A percentile compares a stretch with the other conserved stretches of the same genome.
Conservation (phyloP, 2,113 vertebrate species). For the Xiphias gladius region DNA sequence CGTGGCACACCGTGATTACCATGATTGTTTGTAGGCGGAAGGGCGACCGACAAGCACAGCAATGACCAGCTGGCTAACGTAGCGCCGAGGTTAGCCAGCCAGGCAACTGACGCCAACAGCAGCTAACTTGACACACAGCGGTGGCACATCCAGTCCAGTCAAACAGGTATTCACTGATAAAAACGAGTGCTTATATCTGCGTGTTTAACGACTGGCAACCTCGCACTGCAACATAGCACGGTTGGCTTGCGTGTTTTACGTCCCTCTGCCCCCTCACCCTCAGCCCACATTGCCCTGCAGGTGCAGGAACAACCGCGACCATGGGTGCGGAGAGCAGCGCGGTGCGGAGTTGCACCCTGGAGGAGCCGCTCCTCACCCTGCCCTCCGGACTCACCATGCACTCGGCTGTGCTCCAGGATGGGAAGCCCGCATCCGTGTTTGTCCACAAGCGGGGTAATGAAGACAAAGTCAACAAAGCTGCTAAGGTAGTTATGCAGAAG, state of each 20-base stretch:
- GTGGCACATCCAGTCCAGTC: not conserved
- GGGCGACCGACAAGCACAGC: constrained; percentile 32
- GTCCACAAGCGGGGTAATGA: constrained; percentile 92
- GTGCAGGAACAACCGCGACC: constrained; percentile 23
- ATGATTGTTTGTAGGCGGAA: constrained; percentile 24
- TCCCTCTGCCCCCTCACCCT: not conserved
- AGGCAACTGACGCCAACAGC: constrained; percentile 22
- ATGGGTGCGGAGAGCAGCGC: constrained; percentile 97
- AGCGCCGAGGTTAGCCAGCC: constrained; percentile 62
- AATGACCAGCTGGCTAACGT: constrained; percentile 72
- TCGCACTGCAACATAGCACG: not conserved
- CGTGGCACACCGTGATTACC: not conserved
- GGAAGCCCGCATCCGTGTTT: constrained; percentile 91
- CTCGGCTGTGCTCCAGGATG: constrained; percentile 89
- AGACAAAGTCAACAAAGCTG: constrained; percentile 96
- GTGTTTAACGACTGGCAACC: not conserved
- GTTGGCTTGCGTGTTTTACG: not conserved
- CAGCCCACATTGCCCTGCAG: constrained; percentile 4
- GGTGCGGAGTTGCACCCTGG: constrained; percentile 85
- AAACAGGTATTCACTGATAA: constrained; percentile 40
- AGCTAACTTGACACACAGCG: constrained; percentile 40
- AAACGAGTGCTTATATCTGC: not conserved
- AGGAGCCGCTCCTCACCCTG: constrained; percentile 86
- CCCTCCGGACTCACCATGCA: constrained; percentile 89
- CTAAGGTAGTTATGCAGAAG: constrained; percentile 81